Percentiles rank a stretch among this genome's conserved stretches.
Evolutionary conservation across 2,888 invertebrate species (phyloP).

Genomic region (Idaea biselata): DNA sequence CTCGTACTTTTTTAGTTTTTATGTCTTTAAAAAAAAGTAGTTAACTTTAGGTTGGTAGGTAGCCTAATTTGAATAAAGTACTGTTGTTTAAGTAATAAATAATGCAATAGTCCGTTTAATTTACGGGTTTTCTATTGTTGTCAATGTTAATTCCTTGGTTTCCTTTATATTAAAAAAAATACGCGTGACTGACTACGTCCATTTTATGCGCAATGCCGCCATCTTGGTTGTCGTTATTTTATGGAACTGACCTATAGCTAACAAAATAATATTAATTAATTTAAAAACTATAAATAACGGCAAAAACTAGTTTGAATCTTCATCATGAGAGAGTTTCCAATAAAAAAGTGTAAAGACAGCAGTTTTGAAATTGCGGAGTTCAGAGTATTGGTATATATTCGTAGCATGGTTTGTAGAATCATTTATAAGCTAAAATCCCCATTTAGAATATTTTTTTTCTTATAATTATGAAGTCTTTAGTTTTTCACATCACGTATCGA

Average conservation of each 20-base stretch:
- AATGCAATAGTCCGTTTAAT: neutral
- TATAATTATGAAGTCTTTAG: neutral
- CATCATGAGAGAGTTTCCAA: no score
- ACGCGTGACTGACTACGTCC: neutral
- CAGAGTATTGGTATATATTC: no score
- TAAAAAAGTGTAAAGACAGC: no score
- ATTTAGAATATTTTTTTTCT: neutral
- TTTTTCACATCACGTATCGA: neutral
- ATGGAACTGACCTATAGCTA: neutral
- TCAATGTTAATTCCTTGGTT: neutral
- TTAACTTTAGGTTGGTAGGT: neutral
- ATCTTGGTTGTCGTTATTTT: neutral
- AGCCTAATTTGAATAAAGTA: neutral
- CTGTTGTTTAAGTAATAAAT: neutral
- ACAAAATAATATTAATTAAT: neutral
- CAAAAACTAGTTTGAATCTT: neutral
- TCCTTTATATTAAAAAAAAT: neutral
- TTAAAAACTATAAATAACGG: neutral
- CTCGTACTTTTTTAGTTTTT: neutral
- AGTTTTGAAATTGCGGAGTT: no score
- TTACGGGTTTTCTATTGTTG: no score
- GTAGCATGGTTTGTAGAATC: no score
- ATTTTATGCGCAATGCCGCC: neutral
- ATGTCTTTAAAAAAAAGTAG: neutral
- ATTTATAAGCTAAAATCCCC: no score